Evolutionary conservation across 2,888 invertebrate genomes (phyloP), one percentile per base, ranked within the genome.

Genomic region (Callinectes sapidus): DNA sequence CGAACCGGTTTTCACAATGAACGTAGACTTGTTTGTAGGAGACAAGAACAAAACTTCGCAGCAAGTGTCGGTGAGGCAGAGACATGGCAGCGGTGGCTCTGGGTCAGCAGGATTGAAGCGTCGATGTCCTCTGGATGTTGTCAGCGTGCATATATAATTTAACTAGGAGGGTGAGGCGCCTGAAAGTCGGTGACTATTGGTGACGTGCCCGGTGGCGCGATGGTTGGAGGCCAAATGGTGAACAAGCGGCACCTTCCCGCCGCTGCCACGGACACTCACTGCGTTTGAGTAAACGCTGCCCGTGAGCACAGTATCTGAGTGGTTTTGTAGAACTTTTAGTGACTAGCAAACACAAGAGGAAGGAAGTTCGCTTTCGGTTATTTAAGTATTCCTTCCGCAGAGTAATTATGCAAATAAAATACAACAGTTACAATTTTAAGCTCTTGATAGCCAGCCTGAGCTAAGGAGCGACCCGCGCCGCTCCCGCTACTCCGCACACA

Each of bases 361-460:
- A 71, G 28, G 71, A 71, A 28, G 28, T 10, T 71, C 5, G 28
- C n/a, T 71, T 71, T 71, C 8, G n/a, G n/a, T 71, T 18, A 61
- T 61, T 61, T 61, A 23, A 61, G 71, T 71, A 71, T 71, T 71
- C 71, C 71, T 71, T 71, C 71, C 71, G 71, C 71, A 71, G 28
- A 71, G 71, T 71, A 71, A 28, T 71, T 28, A 71, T 71, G 71
- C n/a, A 28, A 71, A 71, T 71, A 28, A 6, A 28, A 10, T 28
- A 71, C 71, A 71, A 71, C 28, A n/a, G 71, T 71, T 71, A 71
- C 13, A 28, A 28, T 71, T 61, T 71, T 71, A 8, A 71, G 71
- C 71, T 28, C 71, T 8, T 71, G 71, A 71, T 71, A 71, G n/a
- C 10, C 71, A 28, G 71, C 71, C 28, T 28, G n/a, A 13, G 10